Evolutionary conservation across 2,888 invertebrate genomes (phyloP), one percentile per base, ranked within the genome.

Genomic region (Ditula angustiorana): DNA sequence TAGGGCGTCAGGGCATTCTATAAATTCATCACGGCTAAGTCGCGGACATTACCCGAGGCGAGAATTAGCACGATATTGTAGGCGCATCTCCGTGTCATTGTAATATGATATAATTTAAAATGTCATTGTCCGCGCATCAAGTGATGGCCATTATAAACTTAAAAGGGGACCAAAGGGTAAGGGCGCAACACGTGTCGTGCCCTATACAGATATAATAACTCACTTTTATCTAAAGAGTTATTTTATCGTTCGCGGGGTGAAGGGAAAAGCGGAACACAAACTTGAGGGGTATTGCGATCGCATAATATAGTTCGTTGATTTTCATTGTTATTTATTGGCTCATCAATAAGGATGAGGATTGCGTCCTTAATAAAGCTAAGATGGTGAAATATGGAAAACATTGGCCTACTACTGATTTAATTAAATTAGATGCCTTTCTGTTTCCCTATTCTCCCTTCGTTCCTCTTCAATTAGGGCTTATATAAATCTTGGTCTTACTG

Each of bases 21-120:
- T 82, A 86, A 85, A 84, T 84, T 83, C 78, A 83, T 80, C 79
- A 80, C 81, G 78, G 75, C 71, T 66, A 71, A 77, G 71, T 74
- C 72, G 75, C 71, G 71, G 74, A 77, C 80, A 84, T 81, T 82
- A 80, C 65, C 56, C 66, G 57, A 56, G 58, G 47, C 73, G 56
- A 71, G 80, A 86, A 88, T 87, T 87, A 83, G 80, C 64, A 71
- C 78, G 69, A 79, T 68, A 86, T 86, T 86, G 86, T 88, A 71
- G 74, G 74, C 78, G 72, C 60, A 57, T 63, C 65, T 44, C 41
- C 70, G 67, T 72, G 71, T 72, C 73, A 74, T 76, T 80, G 77
- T 80, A 79, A 79, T 82, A 82, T 84, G 84, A 82, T 82, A 88
- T 85, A 86, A 89, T 90, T 90, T 90, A 86, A 91, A 90, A 84